Evolutionary conservation across 2,113 vertebrate genomes (phyloP), one percentile per base, ranked within the genome.

Genomic region (Alligator sinensis): DNA sequence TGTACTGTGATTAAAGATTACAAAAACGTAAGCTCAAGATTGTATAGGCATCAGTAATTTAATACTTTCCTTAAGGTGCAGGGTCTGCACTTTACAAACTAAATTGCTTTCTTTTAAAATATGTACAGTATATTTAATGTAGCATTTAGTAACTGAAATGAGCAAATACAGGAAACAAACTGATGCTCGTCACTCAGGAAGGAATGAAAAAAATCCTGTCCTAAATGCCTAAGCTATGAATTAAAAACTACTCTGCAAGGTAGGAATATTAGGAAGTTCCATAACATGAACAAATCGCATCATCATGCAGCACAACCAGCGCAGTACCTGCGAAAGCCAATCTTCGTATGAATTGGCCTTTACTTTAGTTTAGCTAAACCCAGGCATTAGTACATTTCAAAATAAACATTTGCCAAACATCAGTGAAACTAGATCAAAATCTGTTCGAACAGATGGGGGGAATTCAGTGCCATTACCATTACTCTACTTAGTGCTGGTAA

Each of bases 151-250:
- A 24, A 11, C 25, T 62, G 21, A 62, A 62, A 62, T 62, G 24
- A 11, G 22, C 95, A 92, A 93, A 91, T 91, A 96, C 70, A 92
- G 87, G 8, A 47, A 47, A 47, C 47, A 47, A 47, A 47, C 9
- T 47, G 84, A 80, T 87, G 57, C 85, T 94, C 11, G 78, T 62
- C 55, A 66, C n/a, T 88, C 70, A 72, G 19, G 93, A 91, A 92
- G 77, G 92, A 94, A 95, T 85, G 22, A 77, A 88, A 91, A 95
- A 84, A 47, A 47, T 78, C 28, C 74, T 87, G 34, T 89, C 86
- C 47, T 78, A 89, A 86, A 14, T 72, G 84, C 78, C 86, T 76
- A 79, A 5, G 11, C 83, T 34, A 91, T 93, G 72, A 5, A 7
- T 74, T 92, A 93, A 91, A 95, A 97, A 64, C 62, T 21, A 93